Evolutionary conservation across 2,797 vertebrate genomes (phyloP), one percentile per base, ranked within the genome.

Genomic region (Typhlichthys eigenmanni): DNA sequence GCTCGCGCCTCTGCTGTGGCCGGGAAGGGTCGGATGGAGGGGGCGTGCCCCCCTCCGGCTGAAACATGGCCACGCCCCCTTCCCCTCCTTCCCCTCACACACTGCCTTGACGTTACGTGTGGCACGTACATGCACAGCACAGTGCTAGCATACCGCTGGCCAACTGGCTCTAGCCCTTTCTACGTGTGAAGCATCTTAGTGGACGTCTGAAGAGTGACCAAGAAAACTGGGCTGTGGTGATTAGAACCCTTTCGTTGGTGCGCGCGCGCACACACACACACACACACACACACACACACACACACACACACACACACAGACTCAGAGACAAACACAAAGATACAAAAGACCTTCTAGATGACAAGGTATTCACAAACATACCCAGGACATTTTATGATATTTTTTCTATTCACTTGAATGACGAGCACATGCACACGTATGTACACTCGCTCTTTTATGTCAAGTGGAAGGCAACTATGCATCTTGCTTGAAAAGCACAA

Each of bases 401-500:
- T 7, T 38, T 38, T 38, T 38, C 8, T 7, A 38, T 38, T 38
- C 34, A 38, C 34, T 38, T 38, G 34, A 38, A 38, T 38, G 34
- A 9, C 8, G 34, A 38, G 29, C 45, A 17, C 13, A 24, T 3
- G n/a, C 32, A 19, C 54, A 55, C 34, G 32, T 10, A 8, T 9
- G 5, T 32, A 13, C 50, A 47, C 24, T 29, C 53, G 17, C 51
- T n/a, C 14, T 90, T 92, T 88, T 66, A 78, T 72, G 58, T 59
- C 71, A 66, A 49, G 66, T 71, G 74, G 58, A 70, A 65, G 63
- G 55, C 65, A 66, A 82, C 84, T 63, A 57, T 83, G 76, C 64
- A 63, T 87, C 85, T 80, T 81, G 64, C 68, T 83, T 85, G 73
- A 76, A 60, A 58, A 60, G 60, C 32, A 65, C 80, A 82, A 89